Evolutionary conservation across 2,113 vertebrate species (phyloP), one percentile per base, ranked within the genome.

Genomic region (Fregetta grallaria): DNA sequence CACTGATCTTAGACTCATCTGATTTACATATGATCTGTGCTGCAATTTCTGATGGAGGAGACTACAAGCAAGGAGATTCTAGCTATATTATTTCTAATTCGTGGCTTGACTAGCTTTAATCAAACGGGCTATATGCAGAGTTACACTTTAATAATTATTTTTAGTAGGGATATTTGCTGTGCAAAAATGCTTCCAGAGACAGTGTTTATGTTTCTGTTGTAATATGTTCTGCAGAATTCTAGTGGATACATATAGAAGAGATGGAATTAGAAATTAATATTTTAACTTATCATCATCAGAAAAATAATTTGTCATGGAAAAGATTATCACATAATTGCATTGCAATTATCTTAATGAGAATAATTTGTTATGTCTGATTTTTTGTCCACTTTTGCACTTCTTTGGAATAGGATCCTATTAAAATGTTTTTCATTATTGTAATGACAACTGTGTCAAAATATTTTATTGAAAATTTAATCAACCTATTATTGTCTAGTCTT

Each of bases 361-460:
- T 90, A 79, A 92, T 95, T 22, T 53, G 6, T 86, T 92, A 90
- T 63, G 36, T 86, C 78, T 65, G 23, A 63, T 47, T 95, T 95
- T 92, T 90, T 85, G 42, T 79, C 85, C 29, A 62, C 38, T 92
- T 95, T 45, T 82, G 40, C 74, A 76, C 21, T 79, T 90, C 70
- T 90, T 61, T 45, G 45, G 90, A 90, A 92, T 65, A 58, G 62
- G 25, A 79, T 82, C 21, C 36, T 68, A 72, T 82, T 88, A 86
- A 86, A 53, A 73, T 73, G 3, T 32, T 88, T 85, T 94, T 68
- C 66, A 61, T 88, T 86, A 85, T 38, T 79, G 30, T 79, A 36
- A 49, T 72, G 62, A 79, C 40, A 75, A 88, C 40, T 68, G 21
- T 42, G 56, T 73, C 58, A 53, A 93, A 95, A 86, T 93, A 76